Conservation (phyloP, 2,113 vertebrate species). For the Dinomys branickii region DNA sequence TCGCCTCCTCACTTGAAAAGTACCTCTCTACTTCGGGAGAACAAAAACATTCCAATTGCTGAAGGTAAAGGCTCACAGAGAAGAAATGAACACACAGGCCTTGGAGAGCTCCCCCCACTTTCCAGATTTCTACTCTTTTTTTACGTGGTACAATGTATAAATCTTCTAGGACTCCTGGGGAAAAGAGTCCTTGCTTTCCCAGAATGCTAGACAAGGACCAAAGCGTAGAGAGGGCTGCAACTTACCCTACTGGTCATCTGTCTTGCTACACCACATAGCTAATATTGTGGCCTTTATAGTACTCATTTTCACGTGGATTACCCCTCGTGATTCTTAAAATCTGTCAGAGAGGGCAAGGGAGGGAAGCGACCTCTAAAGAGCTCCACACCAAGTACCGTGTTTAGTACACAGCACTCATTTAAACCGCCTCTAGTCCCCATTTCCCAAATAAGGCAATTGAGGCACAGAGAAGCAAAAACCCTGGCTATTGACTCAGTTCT, state of each 20-base stretch:
- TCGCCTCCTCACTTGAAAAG: background rate
- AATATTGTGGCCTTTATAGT: background rate
- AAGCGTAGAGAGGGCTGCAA: background rate
- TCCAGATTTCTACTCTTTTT: background rate
- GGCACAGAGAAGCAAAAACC: background rate
- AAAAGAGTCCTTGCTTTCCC: background rate
- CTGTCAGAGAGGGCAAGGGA: background rate
- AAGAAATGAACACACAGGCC: background rate
- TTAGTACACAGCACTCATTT: background rate
- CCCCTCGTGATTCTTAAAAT: background rate
- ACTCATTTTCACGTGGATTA: background rate
- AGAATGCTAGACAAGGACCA: background rate
- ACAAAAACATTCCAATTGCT: background rate
- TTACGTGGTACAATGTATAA: background rate
- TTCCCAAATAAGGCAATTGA: background rate
- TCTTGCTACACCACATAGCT: background rate
- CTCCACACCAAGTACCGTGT: accelerated
- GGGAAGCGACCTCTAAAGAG: background rate
- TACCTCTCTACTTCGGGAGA: background rate
- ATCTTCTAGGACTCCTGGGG: background rate
- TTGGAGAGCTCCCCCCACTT: no score
- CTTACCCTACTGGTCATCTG: background rate
- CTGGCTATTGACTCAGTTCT: background rate
- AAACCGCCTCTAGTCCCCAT: background rate
- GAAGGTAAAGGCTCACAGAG: background rate